phyloP scores from a whole-genome alignment of 2,113 vertebrate species.

The Percopsis transmontana region DNA sequence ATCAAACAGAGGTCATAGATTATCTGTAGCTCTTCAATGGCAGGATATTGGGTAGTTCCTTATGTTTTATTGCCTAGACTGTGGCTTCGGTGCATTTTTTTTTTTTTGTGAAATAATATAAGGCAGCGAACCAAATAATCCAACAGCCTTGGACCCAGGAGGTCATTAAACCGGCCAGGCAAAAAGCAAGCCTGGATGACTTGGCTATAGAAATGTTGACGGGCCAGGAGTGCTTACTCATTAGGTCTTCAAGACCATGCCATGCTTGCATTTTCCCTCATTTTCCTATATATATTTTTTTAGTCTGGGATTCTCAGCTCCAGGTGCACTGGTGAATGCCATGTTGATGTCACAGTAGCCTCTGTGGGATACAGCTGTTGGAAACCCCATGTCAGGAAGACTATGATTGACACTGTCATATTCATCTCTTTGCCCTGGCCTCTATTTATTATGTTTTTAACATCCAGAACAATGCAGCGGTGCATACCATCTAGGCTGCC shows the following conservation, averaged over 20 bases:
- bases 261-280: conserved; percentile 1
- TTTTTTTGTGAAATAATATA: conserved; percentile 57
- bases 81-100: conserved; percentile 75
- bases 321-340: conserved; percentile 5
- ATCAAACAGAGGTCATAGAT: no score
- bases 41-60: conserved; percentile 59
- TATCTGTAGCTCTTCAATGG: conserved; percentile 18
- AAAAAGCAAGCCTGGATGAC: conserved; percentile 11
- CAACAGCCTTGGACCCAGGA: conserved; percentile 45
- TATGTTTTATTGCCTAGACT: conserved; percentile 68
- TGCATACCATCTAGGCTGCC: background rate
- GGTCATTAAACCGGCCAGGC: conserved; percentile 29
- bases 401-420: conserved; percentile 7
- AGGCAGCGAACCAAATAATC: conserved; percentile 54
- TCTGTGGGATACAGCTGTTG: conserved; percentile 4
- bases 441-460: conserved; percentile 4
- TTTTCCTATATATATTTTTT: no score
- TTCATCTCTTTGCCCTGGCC: conserved; percentile 3
- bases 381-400: conserved; percentile 5
- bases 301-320: background rate
- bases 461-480: conserved; percentile 1
- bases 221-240: conserved; percentile 6
- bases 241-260: no score
- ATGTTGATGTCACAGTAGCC: conserved; percentile 10
- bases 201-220: background rate